Evolutionary conservation across 2,113 vertebrate species (phyloP).

Genomic region (Tragelaphus strepsiceros): DNA sequence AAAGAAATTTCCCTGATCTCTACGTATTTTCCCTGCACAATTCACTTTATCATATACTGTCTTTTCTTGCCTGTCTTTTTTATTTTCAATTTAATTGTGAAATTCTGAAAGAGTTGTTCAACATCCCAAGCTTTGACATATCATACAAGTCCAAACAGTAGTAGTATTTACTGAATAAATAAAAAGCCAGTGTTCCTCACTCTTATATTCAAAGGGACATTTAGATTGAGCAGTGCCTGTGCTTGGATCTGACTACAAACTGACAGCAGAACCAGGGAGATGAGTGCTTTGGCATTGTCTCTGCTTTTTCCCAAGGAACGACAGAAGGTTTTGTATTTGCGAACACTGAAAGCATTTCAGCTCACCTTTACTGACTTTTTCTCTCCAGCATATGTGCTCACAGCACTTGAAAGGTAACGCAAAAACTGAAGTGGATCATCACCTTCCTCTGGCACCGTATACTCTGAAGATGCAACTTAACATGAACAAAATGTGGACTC

Average conservation of each 20-base stretch:
- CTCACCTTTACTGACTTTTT: conserved; percentile 27
- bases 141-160: not conserved
- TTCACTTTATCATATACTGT: not conserved
- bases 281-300: not conserved
- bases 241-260: not conserved
- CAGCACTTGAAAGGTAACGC: not conserved
- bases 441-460: not conserved
- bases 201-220: not conserved
- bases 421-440: not conserved
- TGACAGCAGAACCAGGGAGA: not conserved
- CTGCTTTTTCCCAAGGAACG: not conserved
- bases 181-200: not conserved
- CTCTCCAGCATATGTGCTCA: not conserved
- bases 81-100: not conserved
- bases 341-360: not conserved
- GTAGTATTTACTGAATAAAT: not conserved
- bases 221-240: not conserved
- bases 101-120: not conserved
- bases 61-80: not conserved
- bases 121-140: not conserved
- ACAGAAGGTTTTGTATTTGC: not conserved
- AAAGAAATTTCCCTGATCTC: not conserved
- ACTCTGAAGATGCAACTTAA: conserved; percentile 45
- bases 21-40: not conserved
- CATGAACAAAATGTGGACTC: conserved; percentile 51